These are phyloP conservation scores for Euleptes europaea DNA, from an alignment of 2,113 vertebrate genomes.

Conservation along the genomic window DNA sequence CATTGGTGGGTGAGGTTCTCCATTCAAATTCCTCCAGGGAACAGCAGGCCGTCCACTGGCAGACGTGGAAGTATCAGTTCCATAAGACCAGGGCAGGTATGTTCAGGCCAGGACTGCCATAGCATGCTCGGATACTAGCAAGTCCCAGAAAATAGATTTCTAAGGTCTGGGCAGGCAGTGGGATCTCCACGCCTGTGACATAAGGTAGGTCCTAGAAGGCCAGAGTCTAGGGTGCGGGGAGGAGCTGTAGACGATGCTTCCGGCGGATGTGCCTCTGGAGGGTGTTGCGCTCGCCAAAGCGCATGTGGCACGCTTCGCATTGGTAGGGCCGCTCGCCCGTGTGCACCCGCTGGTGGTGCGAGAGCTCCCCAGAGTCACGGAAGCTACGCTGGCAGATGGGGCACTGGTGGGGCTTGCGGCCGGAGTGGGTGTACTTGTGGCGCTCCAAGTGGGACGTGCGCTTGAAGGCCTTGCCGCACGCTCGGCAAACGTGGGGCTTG, in stretches of 20 bases:
- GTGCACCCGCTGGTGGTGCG: constrained; percentile 84
- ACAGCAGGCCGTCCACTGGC: background rate
- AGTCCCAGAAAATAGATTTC: background rate
- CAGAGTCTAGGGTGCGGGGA: background rate
- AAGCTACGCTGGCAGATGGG: constrained; percentile 84
- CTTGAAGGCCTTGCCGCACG: constrained; percentile 89
- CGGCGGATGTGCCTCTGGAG: constrained; percentile 81
- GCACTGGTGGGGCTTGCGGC: constrained; percentile 83
- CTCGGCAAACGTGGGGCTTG: constrained; percentile 85
- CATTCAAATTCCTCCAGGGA: background rate
- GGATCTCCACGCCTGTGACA: background rate
- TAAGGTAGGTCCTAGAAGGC: background rate
- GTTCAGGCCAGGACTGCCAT: background rate
- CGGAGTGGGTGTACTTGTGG: constrained; percentile 86
- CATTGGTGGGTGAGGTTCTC: background rate
- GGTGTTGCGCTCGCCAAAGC: constrained; percentile 84
- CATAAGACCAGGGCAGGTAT: background rate
- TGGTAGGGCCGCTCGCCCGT: constrained; percentile 86
- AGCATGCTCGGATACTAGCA: background rate
- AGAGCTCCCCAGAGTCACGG: constrained; percentile 83
- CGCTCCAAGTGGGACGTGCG: constrained; percentile 87
- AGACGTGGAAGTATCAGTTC: background rate
- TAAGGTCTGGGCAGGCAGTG: background rate
- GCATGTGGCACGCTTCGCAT: constrained; percentile 82
- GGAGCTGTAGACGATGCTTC: constrained; percentile 71